These are phyloP conservation scores for Microplitis manilae DNA, from an alignment of 2,888 invertebrate genomes.

Conservation along the genomic window DNA sequence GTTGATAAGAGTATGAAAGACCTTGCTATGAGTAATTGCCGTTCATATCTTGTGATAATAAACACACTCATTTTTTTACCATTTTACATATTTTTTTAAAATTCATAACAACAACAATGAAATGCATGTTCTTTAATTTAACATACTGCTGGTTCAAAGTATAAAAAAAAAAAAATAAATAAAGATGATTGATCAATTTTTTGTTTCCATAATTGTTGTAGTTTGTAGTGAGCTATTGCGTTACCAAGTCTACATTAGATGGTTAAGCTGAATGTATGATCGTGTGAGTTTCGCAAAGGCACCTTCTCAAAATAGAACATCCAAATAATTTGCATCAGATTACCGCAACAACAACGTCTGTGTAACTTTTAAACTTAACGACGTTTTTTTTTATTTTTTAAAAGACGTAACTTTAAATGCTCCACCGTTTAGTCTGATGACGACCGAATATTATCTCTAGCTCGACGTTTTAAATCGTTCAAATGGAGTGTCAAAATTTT, in stretches of 20 bases:
- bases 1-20: not conserved
- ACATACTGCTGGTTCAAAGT: no score
- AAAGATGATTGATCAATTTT: not conserved
- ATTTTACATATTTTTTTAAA: not conserved
- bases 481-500: not conserved
- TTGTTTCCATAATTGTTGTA: not conserved
- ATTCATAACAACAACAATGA: no score
- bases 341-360: slow-evolving; percentile 59
- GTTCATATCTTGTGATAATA: not conserved
- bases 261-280: slow-evolving; percentile 53
- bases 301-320: slow-evolving; percentile 72
- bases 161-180: not conserved
- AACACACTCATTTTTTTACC: slow-evolving; percentile 34
- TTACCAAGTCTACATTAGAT: slow-evolving; percentile 50
- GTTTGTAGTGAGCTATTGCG: not conserved
- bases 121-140: no score
- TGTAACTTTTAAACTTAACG: slow-evolving; percentile 31
- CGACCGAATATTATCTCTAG: not conserved
- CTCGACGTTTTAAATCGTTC: not conserved
- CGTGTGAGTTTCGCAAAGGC: slow-evolving; percentile 70
- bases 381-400: slow-evolving; percentile 22
- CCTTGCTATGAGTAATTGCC: not conserved
- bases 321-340: slow-evolving; percentile 72
- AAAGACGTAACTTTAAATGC: slow-evolving; percentile 1
- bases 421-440: not conserved